Evolutionary conservation across 1,140 invertebrate genomes (phyloP), one percentile per base, ranked within the genome.

Genomic region (Zaprionus capensis): DNA sequence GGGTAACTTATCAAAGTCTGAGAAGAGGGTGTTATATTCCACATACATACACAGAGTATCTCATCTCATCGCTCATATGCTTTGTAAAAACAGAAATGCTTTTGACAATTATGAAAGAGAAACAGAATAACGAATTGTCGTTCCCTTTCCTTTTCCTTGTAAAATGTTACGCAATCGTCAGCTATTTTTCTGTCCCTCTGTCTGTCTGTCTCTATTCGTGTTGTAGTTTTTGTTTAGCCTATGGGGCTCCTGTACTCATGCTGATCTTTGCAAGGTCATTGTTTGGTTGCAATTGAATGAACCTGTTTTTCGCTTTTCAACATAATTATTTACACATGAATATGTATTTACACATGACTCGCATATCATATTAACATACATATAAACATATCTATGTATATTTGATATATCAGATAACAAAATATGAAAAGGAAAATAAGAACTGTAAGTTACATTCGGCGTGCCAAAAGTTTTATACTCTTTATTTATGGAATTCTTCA

Each of bases 61-160:
- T 11, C 31, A 41, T 55, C 46, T 26, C 14, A n/a, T 14, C 2
- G 26, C 62, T 36, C 63, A 38, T 55, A 34, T 34, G 31, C 9
- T 34, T 11, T 34, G 51, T 36, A 26, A 56, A 38, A 14, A 36
- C 12, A 41, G 17, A 66, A 44, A 66, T 56, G 51, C 36, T 70
- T 81, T 63, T 67, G 77, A 79, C 80, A 82, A 70, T 82, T 78
- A 82, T 75, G 80, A 78, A 82, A 66, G 77, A 55, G 61, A 82
- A 82, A 78, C 75, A 82, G 69, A 82, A 82, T 24, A 82, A 82
- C 34, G 51, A 65, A 65, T 44, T 82, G 80, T 73, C 62, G 72
- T 74, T 82, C 63, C 70, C 62, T 66, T 67, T 59, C 26, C 73
- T 56, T 67, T 38, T 36, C 51, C 49, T 53, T 61, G 69, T 67